Evolutionary conservation across 2,113 vertebrate genomes (phyloP), one percentile per base, ranked within the genome.

Genomic region (Turnix velox): DNA sequence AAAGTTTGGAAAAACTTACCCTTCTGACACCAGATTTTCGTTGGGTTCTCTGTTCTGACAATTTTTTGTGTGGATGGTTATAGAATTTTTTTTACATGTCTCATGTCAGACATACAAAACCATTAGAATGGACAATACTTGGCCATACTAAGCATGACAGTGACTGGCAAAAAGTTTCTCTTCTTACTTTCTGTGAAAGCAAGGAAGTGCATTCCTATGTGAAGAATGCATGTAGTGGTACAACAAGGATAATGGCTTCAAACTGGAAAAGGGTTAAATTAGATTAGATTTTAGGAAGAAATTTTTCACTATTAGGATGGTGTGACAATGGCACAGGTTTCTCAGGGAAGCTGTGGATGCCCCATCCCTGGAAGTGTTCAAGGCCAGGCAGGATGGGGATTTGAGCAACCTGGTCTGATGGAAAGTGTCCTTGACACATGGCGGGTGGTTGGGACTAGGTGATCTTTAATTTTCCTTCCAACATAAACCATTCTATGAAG

Each of bases 11-110:
- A 23, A 57, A 10, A 2, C 6, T 30, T 61, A 18, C 10, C 12
- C 24, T 8, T 3, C 5, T 0, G 0, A 22, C 16, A 7, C 4
- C 12, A 9, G 40, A 17, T 30, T 67, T 25, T 24, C 31, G 28
- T 30, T 30, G 12, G 7, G 1, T 43, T 28, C 22, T 67, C 42
- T 39, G 25, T 17, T 66, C 24, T 31, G 35, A 15, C 27, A 42
- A 20, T n/a, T 42, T 18, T 37, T 39, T 27, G 10, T 31, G 9
- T 9, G 9, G 31, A 27, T 12, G 39, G 8, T 13, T 77, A 30
- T 2, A n/a, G 39, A 74, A 15, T 28, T 72, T 57, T 57, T 37
- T 43, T 28, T 57, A 49, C 14, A 11, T 2, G 12, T 37, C 49
- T 79, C 57, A 48, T 46, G 55, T 15, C 17, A 39, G 4, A 2